Conservation (phyloP, 2,797 vertebrate genomes). For the Danio kyathit region DNA sequence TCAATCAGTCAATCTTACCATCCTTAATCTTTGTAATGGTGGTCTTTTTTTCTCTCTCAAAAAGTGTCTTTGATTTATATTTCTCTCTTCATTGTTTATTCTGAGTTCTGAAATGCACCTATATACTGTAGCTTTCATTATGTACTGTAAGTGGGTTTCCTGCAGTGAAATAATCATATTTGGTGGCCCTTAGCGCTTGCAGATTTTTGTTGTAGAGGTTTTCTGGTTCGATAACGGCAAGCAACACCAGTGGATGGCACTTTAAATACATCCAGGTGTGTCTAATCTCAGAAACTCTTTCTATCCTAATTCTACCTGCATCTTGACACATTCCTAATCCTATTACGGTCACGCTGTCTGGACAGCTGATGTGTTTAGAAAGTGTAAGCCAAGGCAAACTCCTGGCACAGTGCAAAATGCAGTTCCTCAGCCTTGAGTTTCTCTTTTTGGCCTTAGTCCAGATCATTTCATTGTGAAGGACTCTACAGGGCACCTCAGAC, state of each 20-base stretch:
- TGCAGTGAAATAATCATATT: neutral
- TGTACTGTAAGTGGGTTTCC: neutral
- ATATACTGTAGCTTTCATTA: neutral
- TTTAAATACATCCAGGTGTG: conserved; percentile 29
- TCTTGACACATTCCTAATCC: conserved; percentile 2
- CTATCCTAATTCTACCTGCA: neutral
- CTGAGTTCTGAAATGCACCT: too few species aligned
- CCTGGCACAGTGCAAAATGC: conserved; percentile 33
- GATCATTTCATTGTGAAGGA: conserved; percentile 40
- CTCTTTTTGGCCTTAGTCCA: conserved; percentile 43
- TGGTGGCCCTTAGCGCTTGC: neutral
- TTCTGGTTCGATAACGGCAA: neutral
- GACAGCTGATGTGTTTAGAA: conserved; percentile 4
- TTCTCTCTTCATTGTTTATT: neutral
- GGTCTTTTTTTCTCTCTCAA: neutral
- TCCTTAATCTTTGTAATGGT: neutral
- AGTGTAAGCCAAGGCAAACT: conserved; percentile 55
- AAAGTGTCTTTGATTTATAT: neutral
- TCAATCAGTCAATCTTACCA: neutral
- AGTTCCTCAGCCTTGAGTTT: conserved; percentile 17
- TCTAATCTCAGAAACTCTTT: conserved; percentile 6
- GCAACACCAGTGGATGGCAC: conserved; percentile 44
- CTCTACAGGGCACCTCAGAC: conserved; percentile 12
- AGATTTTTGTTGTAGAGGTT: neutral
- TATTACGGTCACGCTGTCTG: conserved; percentile 9